phyloP scores from a whole-genome alignment of 1,140 invertebrate genomes.

The Procambarus clarkii region DNA sequence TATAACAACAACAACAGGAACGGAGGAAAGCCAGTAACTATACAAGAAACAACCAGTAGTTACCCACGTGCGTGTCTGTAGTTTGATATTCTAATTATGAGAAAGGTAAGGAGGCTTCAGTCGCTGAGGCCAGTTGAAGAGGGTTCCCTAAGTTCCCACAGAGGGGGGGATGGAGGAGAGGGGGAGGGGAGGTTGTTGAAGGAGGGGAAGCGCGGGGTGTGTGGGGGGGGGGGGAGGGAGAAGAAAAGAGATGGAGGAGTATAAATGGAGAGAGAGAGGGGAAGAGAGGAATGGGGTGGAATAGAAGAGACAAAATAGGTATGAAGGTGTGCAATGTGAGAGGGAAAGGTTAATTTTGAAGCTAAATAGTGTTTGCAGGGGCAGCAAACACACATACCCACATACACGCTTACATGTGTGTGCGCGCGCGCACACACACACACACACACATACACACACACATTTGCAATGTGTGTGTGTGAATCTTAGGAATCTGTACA shows the following conservation, averaged over 20 bases:
- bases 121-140: background rate
- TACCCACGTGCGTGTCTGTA: background rate
- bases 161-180: background rate
- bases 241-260: background rate
- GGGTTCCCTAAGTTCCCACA: background rate
- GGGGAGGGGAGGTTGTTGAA: background rate
- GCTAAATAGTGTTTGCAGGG: too few relatives aligned
- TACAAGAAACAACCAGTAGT: background rate
- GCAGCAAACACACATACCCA: too few relatives aligned
- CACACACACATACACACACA: too few relatives aligned
- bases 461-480: too few relatives aligned
- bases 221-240: background rate
- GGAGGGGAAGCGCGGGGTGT: background rate
- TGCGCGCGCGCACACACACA: too few relatives aligned
- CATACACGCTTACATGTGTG: too few relatives aligned
- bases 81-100: conserved; percentile 9
- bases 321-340: too few relatives aligned
- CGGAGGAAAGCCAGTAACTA: background rate
- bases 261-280: background rate
- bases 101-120: background rate
- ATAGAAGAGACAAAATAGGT: background rate
- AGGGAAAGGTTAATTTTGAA: too few relatives aligned
- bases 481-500: too few relatives aligned
- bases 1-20: too few relatives aligned
- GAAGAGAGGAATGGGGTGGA: background rate